Evolutionary conservation across 1,140 invertebrate genomes (phyloP), one percentile per base, ranked within the genome.

Genomic region (Lepidurus apus): DNA sequence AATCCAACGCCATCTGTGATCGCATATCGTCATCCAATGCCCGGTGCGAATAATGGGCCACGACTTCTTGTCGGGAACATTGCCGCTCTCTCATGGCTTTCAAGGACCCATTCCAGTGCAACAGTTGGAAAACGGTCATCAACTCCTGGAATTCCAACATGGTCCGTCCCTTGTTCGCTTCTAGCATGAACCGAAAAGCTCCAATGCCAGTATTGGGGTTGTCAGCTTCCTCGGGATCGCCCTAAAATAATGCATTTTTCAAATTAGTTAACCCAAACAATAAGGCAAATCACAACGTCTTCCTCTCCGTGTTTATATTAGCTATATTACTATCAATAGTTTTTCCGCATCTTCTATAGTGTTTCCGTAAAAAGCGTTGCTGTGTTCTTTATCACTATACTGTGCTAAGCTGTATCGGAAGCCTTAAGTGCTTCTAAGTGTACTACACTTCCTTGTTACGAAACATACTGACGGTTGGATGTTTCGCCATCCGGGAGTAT

Each of bases 81-180:
- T 97, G 95, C 8, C 95, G 88, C 84, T 97, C 95, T 90, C 82
- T 91, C 95, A 96, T 88, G 7, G 87, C 87, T 83, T 96, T 95
- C 79, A 98, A 85, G 78, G 94, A 96, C 1, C 96, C 96, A 85
- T 97, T 97, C 96, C 96, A 98, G 85, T 97, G 95, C 1, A 98
- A 87, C 74, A 98, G 87, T 85, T 97, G 95, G 85, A 98, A 97
- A 5, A 97, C 95, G 1, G 95, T 98, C 95, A 97, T 97, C 80
- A 98, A 86, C 85, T 97, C 95, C 86, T 97, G 95, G 86, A 97
- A 98, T 84, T 98, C 95, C 65, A 98, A 88, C 95, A 97, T 97
- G 21, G 95, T 97, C 74, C 94, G 89, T 0, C 94, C 94, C 83
- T 93, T 93, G 86, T 96, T 96, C 74, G 94, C 91, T 85, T 97